Base-by-base conservation (phyloP, 2,113 vertebrate species). In the Syngnathus typhle region DNA sequence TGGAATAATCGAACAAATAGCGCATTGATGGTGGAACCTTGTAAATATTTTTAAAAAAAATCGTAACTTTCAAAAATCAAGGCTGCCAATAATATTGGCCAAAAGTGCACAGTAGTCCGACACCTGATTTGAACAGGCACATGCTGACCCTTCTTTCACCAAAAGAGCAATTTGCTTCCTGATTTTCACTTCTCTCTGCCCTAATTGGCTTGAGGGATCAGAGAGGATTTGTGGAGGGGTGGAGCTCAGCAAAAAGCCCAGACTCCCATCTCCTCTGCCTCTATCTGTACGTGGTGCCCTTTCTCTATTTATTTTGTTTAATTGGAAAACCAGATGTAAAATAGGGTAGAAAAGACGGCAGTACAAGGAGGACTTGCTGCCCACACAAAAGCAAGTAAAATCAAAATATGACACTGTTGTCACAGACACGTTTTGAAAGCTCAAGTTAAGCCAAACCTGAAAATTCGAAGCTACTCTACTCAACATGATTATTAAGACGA, bases 171-270 rank as follows among this genome's bases (percentile, higher is more conserved):
- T 84, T 82, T 83, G 54, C 73, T 75, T 76, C 59, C 44, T 37
- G 78, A 77, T 80, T 80, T 71, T 74, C 36, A 43, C 60, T 78
- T 64, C 55, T 73, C 47, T 39, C 61, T 61, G 67, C 66, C 59
- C 78, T 87, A 71, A 63, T 85, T 87, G 82, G 78, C 78, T 84
- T 71, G 67, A 75, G 64, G 71, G 74, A 80, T 83, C 72, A 67
- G 43, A 73, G 61, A 69, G 71, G 76, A 82, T 86, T 84, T 82
- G 19, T 0, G 10, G 27, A 51, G 59, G 81, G 84, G 73, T 0
- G 76, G 82, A 69, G 70, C 66, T 70, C 9, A 27, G 65, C n/a
- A 68, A 64, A 60, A 67, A 65, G 38, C 7, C 27, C 15, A 61
- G 43, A 62, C 9, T 54, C 39, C 58, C 27, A 36, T 64, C 21